Evolutionary conservation across 2,797 vertebrate species (phyloP), one percentile per base, ranked within the genome.

Genomic region (Tokudaia tokunoshimensis): DNA sequence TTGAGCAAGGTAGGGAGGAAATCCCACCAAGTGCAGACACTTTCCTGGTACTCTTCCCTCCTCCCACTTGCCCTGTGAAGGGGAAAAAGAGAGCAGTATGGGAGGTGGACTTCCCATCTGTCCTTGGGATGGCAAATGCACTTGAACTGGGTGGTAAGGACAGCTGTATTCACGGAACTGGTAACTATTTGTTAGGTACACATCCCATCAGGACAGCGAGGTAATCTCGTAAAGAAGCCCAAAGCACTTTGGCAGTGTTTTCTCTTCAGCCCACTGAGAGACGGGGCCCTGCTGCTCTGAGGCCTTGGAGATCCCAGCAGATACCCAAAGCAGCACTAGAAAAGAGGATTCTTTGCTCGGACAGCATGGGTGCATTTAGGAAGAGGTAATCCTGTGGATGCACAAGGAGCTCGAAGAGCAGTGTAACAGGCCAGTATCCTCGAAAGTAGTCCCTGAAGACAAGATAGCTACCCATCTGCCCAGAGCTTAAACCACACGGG

Each of bases 191-290:
- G 7, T 52, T 74, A 87, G 76, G 78, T 80, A 76, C 3, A 4
- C 6, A 10, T 72, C 59, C 44, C 19, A 17, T 79, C 55, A 74
- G 89, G 84, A 74, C 87, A 95, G 67, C 9, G 37, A 52, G n/a
- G 44, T 91, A 14, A 80, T 93, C 96, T 93, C 87, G 0, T 96
- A 79, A 88, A 92, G 75, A 82, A 85, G 41, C 52, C 67, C 41
- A 47, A 92, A 75, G 50, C 75, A 52, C 81, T 78, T 63, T 89
- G 86, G 75, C 65, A 26, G 31, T 86, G 29, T 52, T 89, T 92
- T 79, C 78, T 50, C 78, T 29, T 67, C 50, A n/a, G 34, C 89
- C 72, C 61, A 26, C 72, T 63, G 31, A 91, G 86, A 63, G 37
- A 52, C 7, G 6, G 75, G 61, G 57, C 22, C 70, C 70, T 79